Conservation (phyloP, 2,113 vertebrate genomes). For the Physeter macrocephalus region DNA sequence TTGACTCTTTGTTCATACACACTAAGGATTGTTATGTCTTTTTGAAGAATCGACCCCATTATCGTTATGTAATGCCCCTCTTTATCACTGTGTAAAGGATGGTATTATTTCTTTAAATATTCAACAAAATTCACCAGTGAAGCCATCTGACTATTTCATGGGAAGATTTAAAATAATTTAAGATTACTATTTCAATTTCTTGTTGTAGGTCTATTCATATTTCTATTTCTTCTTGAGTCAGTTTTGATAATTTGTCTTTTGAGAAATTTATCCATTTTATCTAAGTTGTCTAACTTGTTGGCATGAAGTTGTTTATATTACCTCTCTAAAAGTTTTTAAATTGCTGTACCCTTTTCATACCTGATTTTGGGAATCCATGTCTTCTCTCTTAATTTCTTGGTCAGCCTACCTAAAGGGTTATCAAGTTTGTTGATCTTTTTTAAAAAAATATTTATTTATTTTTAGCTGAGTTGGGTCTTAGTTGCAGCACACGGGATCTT, state of each 20-base stretch:
- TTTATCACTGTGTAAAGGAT: background rate
- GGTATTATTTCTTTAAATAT: conserved; percentile 18
- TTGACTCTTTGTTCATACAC: background rate
- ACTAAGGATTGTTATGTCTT: background rate
- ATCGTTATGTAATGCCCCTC: background rate
- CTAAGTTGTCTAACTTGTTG: conserved; percentile 11
- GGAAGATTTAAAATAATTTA: background rate
- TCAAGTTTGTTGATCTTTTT: background rate
- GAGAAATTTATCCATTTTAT: background rate
- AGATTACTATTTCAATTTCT: background rate
- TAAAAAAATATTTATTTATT: no score
- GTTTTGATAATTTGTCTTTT: conserved; percentile 13
- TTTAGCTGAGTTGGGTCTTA: no score
- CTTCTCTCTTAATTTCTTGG: background rate
- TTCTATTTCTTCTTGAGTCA: conserved; percentile 31
- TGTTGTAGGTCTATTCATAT: conserved; percentile 2
- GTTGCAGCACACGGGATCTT: no score
- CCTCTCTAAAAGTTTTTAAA: background rate
- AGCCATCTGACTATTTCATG: background rate
- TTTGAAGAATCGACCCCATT: background rate
- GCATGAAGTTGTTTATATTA: background rate
- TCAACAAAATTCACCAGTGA: background rate
- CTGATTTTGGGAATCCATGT: background rate
- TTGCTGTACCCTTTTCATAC: background rate
- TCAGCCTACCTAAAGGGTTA: background rate